Evolutionary conservation across 2,113 vertebrate genomes (phyloP), one percentile per base, ranked within the genome.

Genomic region (Todiramphus chloris): DNA sequence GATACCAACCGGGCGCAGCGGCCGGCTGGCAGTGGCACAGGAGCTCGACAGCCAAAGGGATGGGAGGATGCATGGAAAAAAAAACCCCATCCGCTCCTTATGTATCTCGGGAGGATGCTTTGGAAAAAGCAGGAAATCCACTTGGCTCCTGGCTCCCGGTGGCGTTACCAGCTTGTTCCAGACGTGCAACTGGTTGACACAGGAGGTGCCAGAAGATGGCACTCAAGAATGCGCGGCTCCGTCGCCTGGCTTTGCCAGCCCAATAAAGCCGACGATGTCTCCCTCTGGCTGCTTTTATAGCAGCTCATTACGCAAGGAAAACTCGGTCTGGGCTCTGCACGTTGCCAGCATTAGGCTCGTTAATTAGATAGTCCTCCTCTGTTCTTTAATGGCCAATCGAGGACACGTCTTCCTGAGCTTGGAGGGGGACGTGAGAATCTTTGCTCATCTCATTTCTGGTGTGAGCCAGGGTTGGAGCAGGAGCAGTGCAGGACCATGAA

Each of bases 251-350:
- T 88, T 24, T 90, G 82, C 79, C 92, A 96, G 93, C 91, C 89
- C 78, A 64, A n/a, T 87, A 85, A 95, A 69, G 74, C 70, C 0
- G 24, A 60, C 6, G 78, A 89, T 96, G 89, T 96, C 95, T 96
- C 95, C 94, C 96, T 95, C 93, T 94, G 96, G 94, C 96, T 96
- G 95, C 89, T 97, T 96, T 96, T 93, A 79, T 35, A 95, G 39
- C 94, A 94, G 93, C 93, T 95, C 89, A 89, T 96, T 94, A 90
- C 8, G 0, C 31, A 91, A 89, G 44, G 48, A 96, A 96, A 95
- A 83, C 85, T 85, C 16, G 64, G 72, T 67, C 76, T 48, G 92
- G 72, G 68, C 19, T 88, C 82, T 37, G 87, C 46, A 3, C 12
- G 12, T 13, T 8, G 78, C 70, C 73, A 55, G 27, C 48, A 10